Percentiles rank a stretch among this genome's conserved stretches.
phyloP scores from a whole-genome alignment of 2,797 vertebrate genomes.

The Threskiornis aethiopicus region DNA sequence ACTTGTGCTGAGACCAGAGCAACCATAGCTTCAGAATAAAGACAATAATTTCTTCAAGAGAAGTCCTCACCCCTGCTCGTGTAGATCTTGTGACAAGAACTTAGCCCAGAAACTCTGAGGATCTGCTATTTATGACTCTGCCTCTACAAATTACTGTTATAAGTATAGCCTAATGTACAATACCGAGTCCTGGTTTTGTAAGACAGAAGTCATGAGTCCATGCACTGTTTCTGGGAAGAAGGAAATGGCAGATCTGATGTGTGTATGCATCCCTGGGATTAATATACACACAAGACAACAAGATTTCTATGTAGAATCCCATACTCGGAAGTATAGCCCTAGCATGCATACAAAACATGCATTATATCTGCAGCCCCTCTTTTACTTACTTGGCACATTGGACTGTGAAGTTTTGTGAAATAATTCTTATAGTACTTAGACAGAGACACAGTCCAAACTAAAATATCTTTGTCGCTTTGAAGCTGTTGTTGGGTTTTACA shows the following conservation, averaged over 20 bases:
- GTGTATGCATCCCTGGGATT: neutral
- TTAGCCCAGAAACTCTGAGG: neutral
- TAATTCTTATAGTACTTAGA: neutral
- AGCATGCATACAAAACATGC: neutral
- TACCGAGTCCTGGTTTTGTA: neutral
- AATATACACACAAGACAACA: neutral
- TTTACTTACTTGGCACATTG: neutral
- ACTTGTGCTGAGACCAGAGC: neutral
- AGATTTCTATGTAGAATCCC: neutral
- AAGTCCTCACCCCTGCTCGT: neutral
- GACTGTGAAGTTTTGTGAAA: neutral
- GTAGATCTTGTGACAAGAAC: neutral
- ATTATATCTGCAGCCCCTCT: neutral
- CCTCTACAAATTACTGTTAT: neutral
- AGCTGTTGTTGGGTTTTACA: neutral
- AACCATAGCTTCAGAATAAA: neutral
- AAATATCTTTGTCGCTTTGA: neutral
- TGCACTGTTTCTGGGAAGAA: neutral
- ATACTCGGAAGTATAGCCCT: neutral
- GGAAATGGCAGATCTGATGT: neutral
- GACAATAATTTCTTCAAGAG: neutral
- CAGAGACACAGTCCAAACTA: neutral
- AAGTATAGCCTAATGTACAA: neutral
- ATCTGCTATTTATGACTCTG: neutral
- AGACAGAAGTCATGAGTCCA: neutral